phyloP scores from a whole-genome alignment of 1,140 invertebrate species.

The Camponotus vicinus region DNA sequence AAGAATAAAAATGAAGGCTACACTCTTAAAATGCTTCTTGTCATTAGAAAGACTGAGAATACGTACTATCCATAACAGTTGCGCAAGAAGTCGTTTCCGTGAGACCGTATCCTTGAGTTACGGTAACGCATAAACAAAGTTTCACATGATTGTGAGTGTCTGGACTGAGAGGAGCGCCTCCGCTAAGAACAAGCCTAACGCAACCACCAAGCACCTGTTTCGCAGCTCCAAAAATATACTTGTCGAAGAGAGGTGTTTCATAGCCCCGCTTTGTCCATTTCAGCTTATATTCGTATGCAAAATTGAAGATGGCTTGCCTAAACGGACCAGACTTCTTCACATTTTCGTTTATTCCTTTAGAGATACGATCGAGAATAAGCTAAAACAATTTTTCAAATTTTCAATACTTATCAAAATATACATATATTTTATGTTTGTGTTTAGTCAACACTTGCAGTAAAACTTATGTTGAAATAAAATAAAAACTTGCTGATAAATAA shows the following conservation, averaged over 20 bases:
- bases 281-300: conserved; percentile 96
- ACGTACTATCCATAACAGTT: conserved; percentile 94
- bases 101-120: conserved; percentile 98
- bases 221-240: conserved; percentile 87
- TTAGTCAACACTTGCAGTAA: background rate
- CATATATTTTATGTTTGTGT: no score
- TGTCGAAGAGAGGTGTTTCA: conserved; percentile 93
- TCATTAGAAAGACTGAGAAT: background rate
- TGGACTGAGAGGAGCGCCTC: conserved; percentile 97
- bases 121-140: conserved; percentile 95
- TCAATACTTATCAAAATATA: background rate
- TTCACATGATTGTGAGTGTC: conserved; percentile 98
- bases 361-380: conserved; percentile 97
- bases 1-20: conserved; percentile 40
- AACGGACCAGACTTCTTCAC: conserved; percentile 92
- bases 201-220: conserved; percentile 94
- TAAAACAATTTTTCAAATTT: conserved; percentile 82
- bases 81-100: conserved; percentile 98
- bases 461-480: background rate
- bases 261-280: conserved; percentile 95
- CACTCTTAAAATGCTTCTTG: background rate
- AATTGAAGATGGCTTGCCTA: conserved; percentile 94
- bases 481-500: conserved; percentile 6
- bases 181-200: conserved; percentile 94
- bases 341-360: conserved; percentile 97